These are phyloP conservation scores for Gyrodactylus bullatarudis DNA, from an alignment of 1,140 invertebrate species.

Conservation along the genomic window DNA sequence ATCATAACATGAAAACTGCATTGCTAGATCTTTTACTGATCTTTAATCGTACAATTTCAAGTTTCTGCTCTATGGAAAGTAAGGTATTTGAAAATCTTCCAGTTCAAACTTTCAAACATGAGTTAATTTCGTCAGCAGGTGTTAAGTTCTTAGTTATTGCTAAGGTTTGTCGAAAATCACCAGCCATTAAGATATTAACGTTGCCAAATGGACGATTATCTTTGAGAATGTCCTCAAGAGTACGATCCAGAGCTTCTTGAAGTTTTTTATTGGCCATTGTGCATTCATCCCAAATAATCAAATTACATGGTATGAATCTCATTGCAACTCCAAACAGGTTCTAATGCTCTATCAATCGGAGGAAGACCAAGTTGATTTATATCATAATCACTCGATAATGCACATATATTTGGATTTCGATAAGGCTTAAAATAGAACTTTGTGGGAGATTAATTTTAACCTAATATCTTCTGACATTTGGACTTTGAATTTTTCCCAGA, in stretches of 20 bases:
- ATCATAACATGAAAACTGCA: no score
- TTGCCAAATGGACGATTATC: conserved; percentile 7
- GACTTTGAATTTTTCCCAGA: no score
- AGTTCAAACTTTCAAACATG: neutral
- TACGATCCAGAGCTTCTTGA: conserved; percentile 7
- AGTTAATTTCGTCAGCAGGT: conserved; percentile 6
- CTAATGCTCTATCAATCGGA: neutral
- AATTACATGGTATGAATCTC: conserved; percentile 8
- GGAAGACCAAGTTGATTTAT: no score
- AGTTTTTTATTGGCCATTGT: conserved; percentile 14
- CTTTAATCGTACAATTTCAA: no score
- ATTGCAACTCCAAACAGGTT: neutral
- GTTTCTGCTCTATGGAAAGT: no score
- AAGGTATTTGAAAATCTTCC: no score
- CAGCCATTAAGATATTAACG: conserved; percentile 6
- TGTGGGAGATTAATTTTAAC: no score
- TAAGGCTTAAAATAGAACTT: no score
- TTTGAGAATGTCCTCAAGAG: conserved; percentile 1
- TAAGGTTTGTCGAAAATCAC: conserved; percentile 9
- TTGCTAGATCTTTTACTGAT: no score
- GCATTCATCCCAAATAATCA: conserved; percentile 18
- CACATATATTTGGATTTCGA: no score
- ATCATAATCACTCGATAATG: no score
- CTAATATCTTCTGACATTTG: no score
- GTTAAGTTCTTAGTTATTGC: conserved; percentile 7